Evolutionary conservation across 2,888 invertebrate genomes (phyloP), one percentile per base, ranked within the genome.

Genomic region (Agonum fuliginosum): DNA sequence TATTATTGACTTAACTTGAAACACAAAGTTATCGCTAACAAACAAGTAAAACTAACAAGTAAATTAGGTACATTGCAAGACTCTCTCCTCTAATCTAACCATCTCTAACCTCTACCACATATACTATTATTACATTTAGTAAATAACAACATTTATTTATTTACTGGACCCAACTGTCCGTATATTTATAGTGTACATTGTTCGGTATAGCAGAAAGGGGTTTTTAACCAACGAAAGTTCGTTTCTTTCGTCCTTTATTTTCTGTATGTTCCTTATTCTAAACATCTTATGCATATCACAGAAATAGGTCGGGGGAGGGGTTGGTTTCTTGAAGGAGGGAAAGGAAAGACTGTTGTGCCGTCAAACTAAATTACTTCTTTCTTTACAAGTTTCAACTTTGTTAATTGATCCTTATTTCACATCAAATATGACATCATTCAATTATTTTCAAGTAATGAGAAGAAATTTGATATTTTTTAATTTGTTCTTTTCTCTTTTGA

Each of bases 271-370:
- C 22, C 58, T 41, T 41, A 58, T 46, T 54, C 73, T 41, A 54
- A 73, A 41, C 41, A 58, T 46, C 41, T 69, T 48, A 71, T 73
- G 73, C 73, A 58, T 73, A 62, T 62, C 58, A 62, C 58, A 62
- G 58, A 62, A 30, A 62, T 17, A 62, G 58, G 58, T 62, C 27
- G 17, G 30, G 27, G 17, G 58, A 6, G 14, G 58, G 54, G 54
- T 48, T 24, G n/a, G n/a, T n/a, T n/a, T n/a, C n/a, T n/a, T 12
- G 54, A 54, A 54, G 54, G 54, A 4, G 12, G n/a, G 14, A 12
- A 54, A 8, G 17, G 27, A 62, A 62, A 62, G 58, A 62, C 14
- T 30, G 58, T 14, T 62, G 58, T 30, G 30, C 17, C 58, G 12
- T 54, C 24, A 54, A 24, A 54, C 12, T 4, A 54, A 24, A 24